phyloP scores from a whole-genome alignment of 2,888 invertebrate genomes.

The Sphinx pinastri region DNA sequence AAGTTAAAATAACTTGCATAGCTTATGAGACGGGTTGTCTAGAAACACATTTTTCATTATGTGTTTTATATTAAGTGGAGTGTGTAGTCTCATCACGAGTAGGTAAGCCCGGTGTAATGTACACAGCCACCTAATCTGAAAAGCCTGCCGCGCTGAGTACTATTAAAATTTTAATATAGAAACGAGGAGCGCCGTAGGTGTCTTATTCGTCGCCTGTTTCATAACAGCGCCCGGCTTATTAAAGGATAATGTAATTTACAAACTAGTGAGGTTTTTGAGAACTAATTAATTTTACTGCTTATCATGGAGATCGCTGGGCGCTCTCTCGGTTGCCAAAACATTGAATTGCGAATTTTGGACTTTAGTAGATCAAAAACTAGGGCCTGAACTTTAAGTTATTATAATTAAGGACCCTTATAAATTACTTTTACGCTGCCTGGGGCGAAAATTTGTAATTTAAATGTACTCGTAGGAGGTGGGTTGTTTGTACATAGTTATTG shows the following conservation, averaged over 20 bases:
- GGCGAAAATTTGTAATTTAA: slow-evolving; percentile 24
- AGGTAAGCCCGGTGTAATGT: slow-evolving; percentile 13
- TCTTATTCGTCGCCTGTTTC: slow-evolving; percentile 50
- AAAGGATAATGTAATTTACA: slow-evolving; percentile 53
- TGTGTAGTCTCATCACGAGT: not conserved
- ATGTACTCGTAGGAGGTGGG: not conserved
- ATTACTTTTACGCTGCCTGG: slow-evolving; percentile 30
- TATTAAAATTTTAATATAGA: slow-evolving; percentile 61
- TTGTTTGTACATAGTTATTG: slow-evolving; percentile 9
- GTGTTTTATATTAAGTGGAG: not conserved
- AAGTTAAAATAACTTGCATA: not conserved
- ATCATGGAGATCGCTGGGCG: slow-evolving; percentile 26
- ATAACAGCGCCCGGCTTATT: slow-evolving; percentile 52
- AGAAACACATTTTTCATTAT: not conserved
- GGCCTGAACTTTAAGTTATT: not conserved
- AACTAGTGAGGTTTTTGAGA: slow-evolving; percentile 34
- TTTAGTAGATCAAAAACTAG: slow-evolving; percentile 15
- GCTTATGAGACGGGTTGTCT: not conserved
- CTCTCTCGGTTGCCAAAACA: slow-evolving; percentile 2
- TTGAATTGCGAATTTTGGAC: slow-evolving; percentile 11
- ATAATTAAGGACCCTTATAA: slow-evolving; percentile 15
- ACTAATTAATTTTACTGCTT: slow-evolving; percentile 40
- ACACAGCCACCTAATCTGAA: slow-evolving; percentile 47
- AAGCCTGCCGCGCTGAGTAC: slow-evolving; percentile 45
- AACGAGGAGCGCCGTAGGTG: slow-evolving; percentile 43